Evolutionary conservation across 2,797 vertebrate species (phyloP), one percentile per base, ranked within the genome.

Genomic region (Anabacerthia variegaticeps): DNA sequence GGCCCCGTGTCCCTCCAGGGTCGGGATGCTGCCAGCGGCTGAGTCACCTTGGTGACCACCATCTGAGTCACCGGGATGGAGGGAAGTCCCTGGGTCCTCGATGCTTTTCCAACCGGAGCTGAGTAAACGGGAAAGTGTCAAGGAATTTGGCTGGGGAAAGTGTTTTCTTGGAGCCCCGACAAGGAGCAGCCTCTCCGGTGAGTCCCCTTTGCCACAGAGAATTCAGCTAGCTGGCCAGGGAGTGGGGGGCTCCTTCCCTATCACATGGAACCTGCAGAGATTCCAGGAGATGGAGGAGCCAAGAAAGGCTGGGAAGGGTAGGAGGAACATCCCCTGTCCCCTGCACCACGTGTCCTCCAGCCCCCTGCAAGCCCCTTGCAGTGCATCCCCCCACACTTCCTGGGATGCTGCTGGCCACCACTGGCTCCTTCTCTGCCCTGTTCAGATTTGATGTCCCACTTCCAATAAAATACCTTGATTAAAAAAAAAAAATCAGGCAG

Each of bases 31-130:
- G 97, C 97, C 97, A 96, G 91, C 21, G 0, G 39, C 94, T 96
- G 97, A 97, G 80, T 97, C 96, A 97, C 58, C 16, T 41, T 48
- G 26, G n/a, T 96, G 96, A 97, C 54, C 95, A 21, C 5, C 82
- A 91, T 94, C 94, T 98, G 98, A 98, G 96, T 98, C 98, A 98
- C 90, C 62, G 59, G 49, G 2, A 74, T 23, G 2, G 30, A 96
- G 96, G 97, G 97, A 98, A 98, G 96, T 97, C 96, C 97, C 97
- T 94, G 14, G 5, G 34, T 36, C 30, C 96, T 90, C 30, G 43
- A 79, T 69, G 93, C 96, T 97, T 96, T 96, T 95, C 94, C 96
- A 95, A 90, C 91, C 59, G 85, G 88, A 84, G 88, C 97, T 89
- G 96, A 88, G 95, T 94, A 96, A 97, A 97, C 92, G 88, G 91